These are phyloP conservation scores for Aurelia aurita DNA, from an alignment of 30 jellyfish, hydroid and myxozoan genomes.

Conservation along the genomic window DNA sequence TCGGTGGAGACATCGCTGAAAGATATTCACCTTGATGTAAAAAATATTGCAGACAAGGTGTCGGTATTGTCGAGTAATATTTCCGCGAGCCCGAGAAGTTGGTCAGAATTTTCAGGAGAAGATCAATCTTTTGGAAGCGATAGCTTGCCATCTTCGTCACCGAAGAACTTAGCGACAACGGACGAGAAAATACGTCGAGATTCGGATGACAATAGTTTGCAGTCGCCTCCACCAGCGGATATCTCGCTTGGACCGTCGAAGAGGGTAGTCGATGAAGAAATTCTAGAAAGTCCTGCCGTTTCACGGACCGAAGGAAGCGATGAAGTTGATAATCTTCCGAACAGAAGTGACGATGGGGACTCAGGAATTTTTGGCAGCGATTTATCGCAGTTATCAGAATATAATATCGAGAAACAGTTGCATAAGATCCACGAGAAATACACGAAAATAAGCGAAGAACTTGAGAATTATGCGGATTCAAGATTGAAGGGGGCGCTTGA, in stretches of 20 bases:
- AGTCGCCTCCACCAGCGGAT: background rate
- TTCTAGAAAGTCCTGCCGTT: background rate
- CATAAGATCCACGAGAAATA: slow-evolving; percentile 53
- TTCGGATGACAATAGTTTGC: background rate
- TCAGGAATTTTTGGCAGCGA: slow-evolving; percentile 51
- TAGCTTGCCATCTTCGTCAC: slow-evolving; percentile 2
- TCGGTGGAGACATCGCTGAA: slow-evolving; percentile 16
- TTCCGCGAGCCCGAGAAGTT: slow-evolving; percentile 7
- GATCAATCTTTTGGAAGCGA: slow-evolving; percentile 4
- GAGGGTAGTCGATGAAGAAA: background rate
- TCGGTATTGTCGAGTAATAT: slow-evolving; percentile 16
- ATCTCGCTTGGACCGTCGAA: background rate
- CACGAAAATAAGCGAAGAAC: slow-evolving; percentile 39
- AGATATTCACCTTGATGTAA: slow-evolving; percentile 41
- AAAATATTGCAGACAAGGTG: slow-evolving; percentile 45
- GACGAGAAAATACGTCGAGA: background rate
- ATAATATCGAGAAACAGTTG: slow-evolving; percentile 46
- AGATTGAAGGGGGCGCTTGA: background rate
- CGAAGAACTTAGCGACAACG: background rate
- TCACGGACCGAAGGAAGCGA: background rate
- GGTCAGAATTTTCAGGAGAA: slow-evolving; percentile 31
- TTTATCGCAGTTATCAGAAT: slow-evolving; percentile 3
- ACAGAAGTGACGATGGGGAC: slow-evolving; percentile 36
- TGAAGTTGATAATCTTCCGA: background rate
- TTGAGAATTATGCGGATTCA: slow-evolving; percentile 34